A percentile compares a stretch with the other conserved stretches of the same genome.
Evolutionary conservation across 1,140 invertebrate species (phyloP).

Genomic region (Drosophila lacteicornis): DNA sequence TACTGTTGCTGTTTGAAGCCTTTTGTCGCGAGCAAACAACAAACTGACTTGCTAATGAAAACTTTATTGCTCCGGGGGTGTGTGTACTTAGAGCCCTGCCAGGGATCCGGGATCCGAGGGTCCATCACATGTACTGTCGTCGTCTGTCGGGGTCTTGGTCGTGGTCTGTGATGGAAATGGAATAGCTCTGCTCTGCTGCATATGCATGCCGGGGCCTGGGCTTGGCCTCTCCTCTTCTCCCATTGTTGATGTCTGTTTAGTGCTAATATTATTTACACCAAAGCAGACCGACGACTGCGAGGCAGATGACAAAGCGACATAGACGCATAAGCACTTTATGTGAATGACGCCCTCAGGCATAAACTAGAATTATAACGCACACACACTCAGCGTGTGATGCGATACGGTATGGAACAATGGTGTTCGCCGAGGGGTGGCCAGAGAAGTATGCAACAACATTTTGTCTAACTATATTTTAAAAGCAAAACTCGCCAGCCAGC

Average conservation of each 20-base stretch:
- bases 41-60: conserved; percentile 80
- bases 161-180: conserved; percentile 10
- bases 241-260: conserved; percentile 58
- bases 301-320: conserved; percentile 60
- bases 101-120: conserved; percentile 1
- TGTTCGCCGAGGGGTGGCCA: conserved; percentile 6
- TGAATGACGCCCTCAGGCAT: conserved; percentile 75
- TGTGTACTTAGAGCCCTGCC: conserved; percentile 41
- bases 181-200: conserved; percentile 36
- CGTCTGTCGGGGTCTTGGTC: background rate
- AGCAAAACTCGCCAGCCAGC: conserved; percentile 55
- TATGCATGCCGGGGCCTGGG: conserved; percentile 23
- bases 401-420: conserved; percentile 16
- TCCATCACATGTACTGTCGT: conserved; percentile 16
- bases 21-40: conserved; percentile 60
- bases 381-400: conserved; percentile 37
- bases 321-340: conserved; percentile 79
- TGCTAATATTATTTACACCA: conserved; percentile 80
- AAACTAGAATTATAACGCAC: conserved; percentile 73
- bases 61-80: conserved; percentile 72
- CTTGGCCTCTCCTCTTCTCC: conserved; percentile 11
- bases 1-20: conserved; percentile 54
- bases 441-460: conserved; percentile 65
- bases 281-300: background rate
- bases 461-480: conserved; percentile 68